Conservation (phyloP, 2,797 vertebrate genomes). For the Cacajao melanocephalus region DNA sequence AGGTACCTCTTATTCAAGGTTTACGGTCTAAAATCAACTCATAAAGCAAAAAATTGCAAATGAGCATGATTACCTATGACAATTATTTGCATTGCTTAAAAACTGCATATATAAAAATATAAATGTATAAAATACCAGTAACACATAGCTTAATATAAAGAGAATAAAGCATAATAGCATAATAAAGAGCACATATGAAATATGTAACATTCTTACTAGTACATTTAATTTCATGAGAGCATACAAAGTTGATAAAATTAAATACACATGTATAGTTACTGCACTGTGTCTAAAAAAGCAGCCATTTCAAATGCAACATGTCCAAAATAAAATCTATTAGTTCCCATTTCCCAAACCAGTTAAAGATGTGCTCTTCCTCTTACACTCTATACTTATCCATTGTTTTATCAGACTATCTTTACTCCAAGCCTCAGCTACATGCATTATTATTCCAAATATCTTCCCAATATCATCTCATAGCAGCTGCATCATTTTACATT, state of each 20-base stretch:
- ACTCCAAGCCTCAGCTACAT: not conserved
- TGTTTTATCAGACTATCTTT: slow-evolving; percentile 2
- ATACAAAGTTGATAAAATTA: not conserved
- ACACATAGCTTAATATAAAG: not conserved
- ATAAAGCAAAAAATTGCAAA: slow-evolving; percentile 32
- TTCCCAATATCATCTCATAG: no score
- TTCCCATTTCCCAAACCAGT: not conserved
- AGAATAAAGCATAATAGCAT: not conserved
- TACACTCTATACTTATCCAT: not conserved
- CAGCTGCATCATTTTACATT: no score
- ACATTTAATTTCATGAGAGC: slow-evolving; percentile 27
- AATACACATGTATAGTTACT: not conserved
- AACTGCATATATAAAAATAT: not conserved
- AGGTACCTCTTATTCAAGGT: not conserved
- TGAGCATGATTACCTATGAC: not conserved
- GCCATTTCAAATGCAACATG: slow-evolving; percentile 17
- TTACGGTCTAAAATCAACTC: slow-evolving; percentile 6
- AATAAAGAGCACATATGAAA: slow-evolving; percentile 10
- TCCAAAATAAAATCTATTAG: not conserved
- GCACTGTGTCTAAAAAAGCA: not conserved
- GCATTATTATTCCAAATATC: not conserved
- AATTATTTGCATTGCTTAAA: not conserved
- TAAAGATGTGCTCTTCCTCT: not conserved
- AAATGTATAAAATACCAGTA: slow-evolving; percentile 1
- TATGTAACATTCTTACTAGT: not conserved